Evolutionary conservation across 2,113 vertebrate genomes (phyloP).

Genomic region (Tragelaphus buxtoni): DNA sequence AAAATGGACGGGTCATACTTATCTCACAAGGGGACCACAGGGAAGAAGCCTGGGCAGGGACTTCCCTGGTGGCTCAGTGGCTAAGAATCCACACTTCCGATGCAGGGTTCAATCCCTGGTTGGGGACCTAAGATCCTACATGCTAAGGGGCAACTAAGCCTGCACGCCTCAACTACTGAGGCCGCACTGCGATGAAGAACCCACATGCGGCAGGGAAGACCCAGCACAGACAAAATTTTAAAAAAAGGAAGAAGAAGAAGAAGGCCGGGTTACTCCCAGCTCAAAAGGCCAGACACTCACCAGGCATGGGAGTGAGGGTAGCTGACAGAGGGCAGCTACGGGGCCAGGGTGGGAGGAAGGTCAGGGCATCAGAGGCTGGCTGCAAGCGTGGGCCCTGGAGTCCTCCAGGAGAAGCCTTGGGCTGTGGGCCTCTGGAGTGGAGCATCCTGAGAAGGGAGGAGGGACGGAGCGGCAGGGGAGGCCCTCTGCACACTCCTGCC

Average conservation of each 20-base stretch:
- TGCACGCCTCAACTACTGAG: not conserved
- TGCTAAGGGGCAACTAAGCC: not conserved
- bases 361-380: not conserved
- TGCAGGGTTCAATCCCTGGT: not conserved
- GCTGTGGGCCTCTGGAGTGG: not conserved
- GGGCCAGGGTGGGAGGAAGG: not conserved
- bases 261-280: not conserved
- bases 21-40: not conserved
- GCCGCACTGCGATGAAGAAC: not conserved
- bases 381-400: not conserved
- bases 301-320: not conserved
- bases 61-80: not conserved
- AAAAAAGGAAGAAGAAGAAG: not conserved
- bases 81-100: not conserved
- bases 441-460: not conserved
- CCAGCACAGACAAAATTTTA: not conserved
- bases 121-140: not conserved
- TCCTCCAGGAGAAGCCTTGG: accelerated
- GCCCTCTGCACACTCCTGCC: not conserved
- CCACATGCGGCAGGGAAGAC: not conserved
- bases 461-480: not conserved
- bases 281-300: not conserved
- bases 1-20: not conserved
- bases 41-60: not conserved
- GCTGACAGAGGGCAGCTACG: not conserved